Evolutionary conservation across 30 jellyfish, hydroid and myxozoan species (phyloP).

Genomic region (Aurelia sp.): DNA sequence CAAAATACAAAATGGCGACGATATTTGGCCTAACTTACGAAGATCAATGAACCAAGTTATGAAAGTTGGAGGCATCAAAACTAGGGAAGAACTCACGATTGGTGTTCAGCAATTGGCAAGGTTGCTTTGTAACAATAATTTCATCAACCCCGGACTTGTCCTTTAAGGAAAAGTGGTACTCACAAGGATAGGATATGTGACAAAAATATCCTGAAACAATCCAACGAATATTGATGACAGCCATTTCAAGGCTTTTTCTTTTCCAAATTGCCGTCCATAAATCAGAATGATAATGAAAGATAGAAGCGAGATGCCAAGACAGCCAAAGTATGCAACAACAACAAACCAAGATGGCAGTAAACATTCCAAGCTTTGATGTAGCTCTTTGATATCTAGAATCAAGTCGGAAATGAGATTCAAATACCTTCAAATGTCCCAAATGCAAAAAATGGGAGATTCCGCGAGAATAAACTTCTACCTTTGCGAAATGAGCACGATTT

Average conservation of each 20-base stretch:
- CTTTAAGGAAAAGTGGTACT: slow-evolving; percentile 6
- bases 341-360: slow-evolving; percentile 86
- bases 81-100: too few relatives aligned
- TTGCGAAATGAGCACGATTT: too few relatives aligned
- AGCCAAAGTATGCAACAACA: slow-evolving; percentile 62
- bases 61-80: too few relatives aligned
- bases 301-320: slow-evolving; percentile 62
- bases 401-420: neutral
- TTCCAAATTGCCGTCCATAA: slow-evolving; percentile 94
- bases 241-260: slow-evolving; percentile 87
- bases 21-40: too few relatives aligned
- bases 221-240: slow-evolving; percentile 73
- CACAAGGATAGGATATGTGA: slow-evolving; percentile 88
- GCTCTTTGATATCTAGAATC: slow-evolving; percentile 73
- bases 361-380: slow-evolving; percentile 77
- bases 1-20: too few relatives aligned
- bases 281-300: slow-evolving; percentile 76
- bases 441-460: too few relatives aligned
- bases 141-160: too few relatives aligned
- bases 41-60: too few relatives aligned
- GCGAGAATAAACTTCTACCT: too few relatives aligned
- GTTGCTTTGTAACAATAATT: too few relatives aligned
- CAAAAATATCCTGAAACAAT: slow-evolving; percentile 80
- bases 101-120: too few relatives aligned
- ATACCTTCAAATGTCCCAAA: too few relatives aligned